A percentile compares a stretch with the other conserved stretches of the same genome.
Evolutionary conservation across 2,113 vertebrate species (phyloP).

Genomic region (Alligator mississippiensis): DNA sequence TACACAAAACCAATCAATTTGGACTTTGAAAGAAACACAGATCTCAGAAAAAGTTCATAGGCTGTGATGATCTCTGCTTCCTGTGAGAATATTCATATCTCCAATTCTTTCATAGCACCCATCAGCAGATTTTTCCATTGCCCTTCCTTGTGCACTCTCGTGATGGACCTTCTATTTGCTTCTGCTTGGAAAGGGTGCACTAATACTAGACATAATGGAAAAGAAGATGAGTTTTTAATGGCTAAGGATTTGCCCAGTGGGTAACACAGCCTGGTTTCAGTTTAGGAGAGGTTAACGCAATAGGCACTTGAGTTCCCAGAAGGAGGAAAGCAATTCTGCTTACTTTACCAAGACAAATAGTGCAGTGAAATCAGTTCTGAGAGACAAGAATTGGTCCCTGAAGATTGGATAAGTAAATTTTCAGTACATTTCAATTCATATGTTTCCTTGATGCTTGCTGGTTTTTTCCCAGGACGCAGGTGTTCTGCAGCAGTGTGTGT

Average conservation of each 20-base stretch:
- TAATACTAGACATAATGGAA: not conserved
- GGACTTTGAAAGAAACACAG: not conserved
- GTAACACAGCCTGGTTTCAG: not conserved
- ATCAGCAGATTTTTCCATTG: not conserved
- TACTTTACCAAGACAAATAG: conserved; percentile 67
- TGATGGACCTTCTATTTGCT: not conserved
- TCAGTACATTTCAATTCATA: conserved; percentile 57
- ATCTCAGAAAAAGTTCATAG: not conserved
- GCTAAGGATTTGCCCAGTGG: not conserved
- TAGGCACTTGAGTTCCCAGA: conserved; percentile 55
- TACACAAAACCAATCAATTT: not conserved
- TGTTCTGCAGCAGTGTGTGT: conserved; percentile 7
- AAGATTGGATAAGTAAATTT: conserved; percentile 68
- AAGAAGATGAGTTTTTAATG: not conserved
- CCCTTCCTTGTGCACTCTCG: not conserved
- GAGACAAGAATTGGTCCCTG: conserved; percentile 51
- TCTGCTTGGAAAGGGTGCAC: not conserved
- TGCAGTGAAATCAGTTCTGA: conserved; percentile 56
- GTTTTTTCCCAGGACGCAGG: conserved; percentile 24
- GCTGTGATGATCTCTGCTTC: not conserved
- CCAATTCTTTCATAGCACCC: not conserved
- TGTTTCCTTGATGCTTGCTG: conserved; percentile 23
- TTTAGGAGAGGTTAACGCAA: conserved; percentile 39
- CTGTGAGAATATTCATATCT: not conserved
- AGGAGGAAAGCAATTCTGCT: conserved; percentile 58